phyloP scores from a whole-genome alignment of 2,113 vertebrate species.

The Setophaga kirtlandii region DNA sequence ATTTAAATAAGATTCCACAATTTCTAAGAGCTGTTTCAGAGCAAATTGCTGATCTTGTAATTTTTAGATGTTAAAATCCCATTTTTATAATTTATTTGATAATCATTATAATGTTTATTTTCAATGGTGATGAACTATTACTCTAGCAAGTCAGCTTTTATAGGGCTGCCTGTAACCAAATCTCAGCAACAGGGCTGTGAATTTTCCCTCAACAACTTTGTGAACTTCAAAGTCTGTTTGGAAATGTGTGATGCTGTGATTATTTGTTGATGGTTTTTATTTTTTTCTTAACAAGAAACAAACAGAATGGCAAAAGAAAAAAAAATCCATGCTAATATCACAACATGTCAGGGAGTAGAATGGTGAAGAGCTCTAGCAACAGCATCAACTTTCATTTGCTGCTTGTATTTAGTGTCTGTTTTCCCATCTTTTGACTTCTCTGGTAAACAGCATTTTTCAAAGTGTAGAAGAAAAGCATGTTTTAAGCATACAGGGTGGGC shows the following conservation, averaged over 20 bases:
- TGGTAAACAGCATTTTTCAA: background rate
- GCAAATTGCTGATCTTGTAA: background rate
- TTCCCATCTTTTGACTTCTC: background rate
- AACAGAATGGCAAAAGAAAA: background rate
- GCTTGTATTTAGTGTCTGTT: background rate
- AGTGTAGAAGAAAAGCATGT: background rate
- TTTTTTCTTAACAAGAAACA: background rate
- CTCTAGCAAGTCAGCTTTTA: background rate
- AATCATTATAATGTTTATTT: background rate
- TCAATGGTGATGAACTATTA: background rate
- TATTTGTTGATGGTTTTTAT: background rate
- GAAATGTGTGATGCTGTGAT: slow-evolving; percentile 3
- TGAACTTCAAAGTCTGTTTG: slow-evolving; percentile 14
- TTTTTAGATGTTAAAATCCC: background rate
- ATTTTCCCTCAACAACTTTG: background rate
- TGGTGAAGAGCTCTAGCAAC: background rate
- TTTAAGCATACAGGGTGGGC: background rate
- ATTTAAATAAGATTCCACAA: background rate
- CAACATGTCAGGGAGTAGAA: background rate
- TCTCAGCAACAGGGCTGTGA: background rate
- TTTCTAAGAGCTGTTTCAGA: background rate
- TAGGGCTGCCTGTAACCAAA: background rate
- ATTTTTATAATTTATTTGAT: background rate
- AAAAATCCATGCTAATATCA: background rate
- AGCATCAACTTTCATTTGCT: background rate